Conservation (phyloP, 2,113 vertebrate genomes). For the Aptenodytes forsteri region DNA sequence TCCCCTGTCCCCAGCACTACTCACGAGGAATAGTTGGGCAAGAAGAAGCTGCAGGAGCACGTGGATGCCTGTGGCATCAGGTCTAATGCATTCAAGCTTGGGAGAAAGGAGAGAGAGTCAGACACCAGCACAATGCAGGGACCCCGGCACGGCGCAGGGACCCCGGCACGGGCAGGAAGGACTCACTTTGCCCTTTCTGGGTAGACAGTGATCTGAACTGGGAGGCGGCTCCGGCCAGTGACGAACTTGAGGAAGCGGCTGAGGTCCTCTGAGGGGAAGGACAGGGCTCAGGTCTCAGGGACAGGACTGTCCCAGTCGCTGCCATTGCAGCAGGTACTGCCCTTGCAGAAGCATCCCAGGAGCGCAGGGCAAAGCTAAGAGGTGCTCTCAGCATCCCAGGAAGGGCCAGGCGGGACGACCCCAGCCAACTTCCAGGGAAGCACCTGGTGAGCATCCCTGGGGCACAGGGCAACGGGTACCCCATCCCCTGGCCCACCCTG, state of each 20-base stretch:
- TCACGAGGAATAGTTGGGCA: slow-evolving; percentile 92
- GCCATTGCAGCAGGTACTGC: neutral
- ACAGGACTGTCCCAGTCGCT: fast-evolving
- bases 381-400: neutral
- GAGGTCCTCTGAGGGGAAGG: slow-evolving; percentile 87
- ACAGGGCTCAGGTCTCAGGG: neutral
- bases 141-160: neutral
- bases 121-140: neutral
- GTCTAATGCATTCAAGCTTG: slow-evolving; percentile 83
- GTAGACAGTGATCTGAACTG: slow-evolving; percentile 88
- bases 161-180: neutral
- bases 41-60: slow-evolving; percentile 87
- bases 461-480: neutral
- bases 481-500: fast-evolving
- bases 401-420: neutral
- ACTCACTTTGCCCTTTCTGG: slow-evolving; percentile 86
- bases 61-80: slow-evolving; percentile 92
- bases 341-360: neutral
- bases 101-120: neutral
- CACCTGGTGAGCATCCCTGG: neutral
- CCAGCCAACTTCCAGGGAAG: neutral
- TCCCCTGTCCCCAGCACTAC: neutral
- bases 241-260: slow-evolving; percentile 95
- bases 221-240: slow-evolving; percentile 93
- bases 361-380: neutral